A percentile compares a stretch with the other conserved stretches of the same genome.
Conservation (phyloP, 2,888 invertebrate genomes). For the Trissoscelio sp. region DNA sequence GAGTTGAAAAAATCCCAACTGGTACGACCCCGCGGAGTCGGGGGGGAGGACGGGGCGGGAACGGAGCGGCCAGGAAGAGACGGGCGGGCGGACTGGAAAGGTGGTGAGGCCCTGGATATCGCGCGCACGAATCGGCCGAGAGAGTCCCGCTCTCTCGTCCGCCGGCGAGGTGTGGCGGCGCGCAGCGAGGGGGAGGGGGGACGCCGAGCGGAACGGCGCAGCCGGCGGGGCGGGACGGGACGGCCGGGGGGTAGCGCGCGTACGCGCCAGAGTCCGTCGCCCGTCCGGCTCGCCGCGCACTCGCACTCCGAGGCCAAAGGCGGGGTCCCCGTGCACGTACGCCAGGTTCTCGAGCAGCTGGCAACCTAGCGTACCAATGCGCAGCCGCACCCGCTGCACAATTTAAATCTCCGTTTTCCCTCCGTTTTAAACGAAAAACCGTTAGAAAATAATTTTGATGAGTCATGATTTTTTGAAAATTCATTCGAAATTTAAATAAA, state of each 20-base stretch:
- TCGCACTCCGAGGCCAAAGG: slow-evolving; percentile 21
- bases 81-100: slow-evolving; percentile 30
- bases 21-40: too few species aligned
- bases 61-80: too few species aligned
- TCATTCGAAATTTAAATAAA: too few species aligned
- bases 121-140: slow-evolving; percentile 21
- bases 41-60: too few species aligned
- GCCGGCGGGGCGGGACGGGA: slow-evolving; percentile 18
- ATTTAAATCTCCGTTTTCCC: background rate
- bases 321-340: slow-evolving; percentile 36
- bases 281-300: slow-evolving; percentile 26
- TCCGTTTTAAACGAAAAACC: background rate
- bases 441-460: background rate
- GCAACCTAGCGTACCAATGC: background rate
- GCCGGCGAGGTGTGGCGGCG: slow-evolving; percentile 15
- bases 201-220: slow-evolving; percentile 18
- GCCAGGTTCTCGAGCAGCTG: slow-evolving; percentile 37
- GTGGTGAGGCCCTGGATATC: slow-evolving; percentile 19
- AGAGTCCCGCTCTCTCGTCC: slow-evolving; percentile 14
- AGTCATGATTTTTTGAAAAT: too few species aligned
- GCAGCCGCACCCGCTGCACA: background rate
- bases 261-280: slow-evolving; percentile 36
- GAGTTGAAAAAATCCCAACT: too few species aligned
- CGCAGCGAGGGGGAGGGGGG: background rate
- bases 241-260: slow-evolving; percentile 1